Conservation (phyloP, 2,888 invertebrate genomes). For the Mechanitis messenoides region DNA sequence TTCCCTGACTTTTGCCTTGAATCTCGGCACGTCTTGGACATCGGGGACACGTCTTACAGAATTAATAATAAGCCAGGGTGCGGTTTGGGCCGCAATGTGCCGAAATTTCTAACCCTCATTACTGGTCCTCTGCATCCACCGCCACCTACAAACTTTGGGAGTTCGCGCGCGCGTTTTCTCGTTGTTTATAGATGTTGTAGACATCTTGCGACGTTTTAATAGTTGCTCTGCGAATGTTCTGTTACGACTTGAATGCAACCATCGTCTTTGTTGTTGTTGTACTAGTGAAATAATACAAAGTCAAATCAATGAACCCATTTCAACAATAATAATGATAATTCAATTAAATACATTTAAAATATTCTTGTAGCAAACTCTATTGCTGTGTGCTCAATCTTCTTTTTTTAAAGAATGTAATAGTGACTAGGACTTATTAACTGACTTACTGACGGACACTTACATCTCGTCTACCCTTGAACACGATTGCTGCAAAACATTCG, state of each 20-base stretch:
- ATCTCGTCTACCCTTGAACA: too few relatives aligned
- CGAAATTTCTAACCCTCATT: slow-evolving; percentile 76
- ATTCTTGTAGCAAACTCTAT: too few relatives aligned
- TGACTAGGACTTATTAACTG: too few relatives aligned
- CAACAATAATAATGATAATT: too few relatives aligned
- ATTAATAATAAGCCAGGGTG: slow-evolving; percentile 78
- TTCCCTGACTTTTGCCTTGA: slow-evolving; percentile 76
- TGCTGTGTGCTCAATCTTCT: too few relatives aligned
- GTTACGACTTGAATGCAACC: slow-evolving; percentile 36
- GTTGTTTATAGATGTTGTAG: slow-evolving; percentile 72
- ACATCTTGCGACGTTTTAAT: slow-evolving; percentile 71
- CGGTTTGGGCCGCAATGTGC: slow-evolving; percentile 73
- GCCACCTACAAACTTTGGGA: slow-evolving; percentile 65
- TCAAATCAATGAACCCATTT: slow-evolving; percentile 7
- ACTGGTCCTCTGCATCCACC: slow-evolving; percentile 71
- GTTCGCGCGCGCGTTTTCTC: slow-evolving; percentile 64
- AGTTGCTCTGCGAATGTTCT: slow-evolving; percentile 66
- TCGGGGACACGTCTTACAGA: slow-evolving; percentile 77
- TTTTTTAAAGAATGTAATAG: too few relatives aligned
- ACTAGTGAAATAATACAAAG: neutral
- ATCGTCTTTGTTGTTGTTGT: slow-evolving; percentile 17
- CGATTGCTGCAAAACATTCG: too few relatives aligned
- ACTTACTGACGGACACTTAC: too few relatives aligned
- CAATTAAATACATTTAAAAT: too few relatives aligned
- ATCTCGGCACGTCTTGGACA: slow-evolving; percentile 78